These are phyloP conservation scores for Campoplex nolae DNA, from an alignment of 2,888 invertebrate genomes.

Conservation along the genomic window DNA sequence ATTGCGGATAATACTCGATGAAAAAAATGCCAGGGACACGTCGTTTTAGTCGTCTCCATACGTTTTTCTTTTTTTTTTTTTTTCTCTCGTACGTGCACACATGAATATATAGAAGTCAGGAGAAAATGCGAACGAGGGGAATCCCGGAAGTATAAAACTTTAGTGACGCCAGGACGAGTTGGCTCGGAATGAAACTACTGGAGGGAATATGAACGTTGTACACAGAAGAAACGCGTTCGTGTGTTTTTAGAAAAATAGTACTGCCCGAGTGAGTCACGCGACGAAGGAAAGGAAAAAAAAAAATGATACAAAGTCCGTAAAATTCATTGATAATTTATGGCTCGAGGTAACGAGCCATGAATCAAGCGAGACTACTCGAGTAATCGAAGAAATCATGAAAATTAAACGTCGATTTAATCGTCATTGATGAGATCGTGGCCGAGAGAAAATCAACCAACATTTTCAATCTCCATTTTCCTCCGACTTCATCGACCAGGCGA, in stretches of 20 bases:
- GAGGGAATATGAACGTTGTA: slow-evolving; percentile 29
- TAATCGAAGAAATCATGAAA: neutral
- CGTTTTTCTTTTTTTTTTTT: neutral
- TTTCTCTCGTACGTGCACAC: neutral
- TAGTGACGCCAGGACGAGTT: slow-evolving; percentile 26
- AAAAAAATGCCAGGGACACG: neutral
- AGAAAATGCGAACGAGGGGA: slow-evolving; percentile 25
- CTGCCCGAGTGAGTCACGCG: slow-evolving; percentile 39
- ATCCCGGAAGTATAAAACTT: slow-evolving; percentile 55
- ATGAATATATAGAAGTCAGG: neutral
- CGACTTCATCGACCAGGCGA: neutral
- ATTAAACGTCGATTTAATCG: neutral
- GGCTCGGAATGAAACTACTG: slow-evolving; percentile 5
- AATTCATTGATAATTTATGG: slow-evolving; percentile 18
- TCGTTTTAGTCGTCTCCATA: neutral
- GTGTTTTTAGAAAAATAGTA: neutral
- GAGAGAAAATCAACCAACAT: neutral
- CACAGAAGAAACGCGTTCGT: neutral
- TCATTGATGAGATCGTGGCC: neutral
- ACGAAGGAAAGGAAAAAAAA: slow-evolving; percentile 1
- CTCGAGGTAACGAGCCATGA: slow-evolving; percentile 9
- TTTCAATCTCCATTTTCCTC: neutral
- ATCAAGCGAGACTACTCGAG: neutral
- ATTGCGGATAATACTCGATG: neutral
- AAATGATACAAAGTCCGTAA: neutral